Percentiles rank a stretch among this genome's conserved stretches.
phyloP scores from a whole-genome alignment of 2,888 invertebrate species.

The Tipula lateralis region DNA sequence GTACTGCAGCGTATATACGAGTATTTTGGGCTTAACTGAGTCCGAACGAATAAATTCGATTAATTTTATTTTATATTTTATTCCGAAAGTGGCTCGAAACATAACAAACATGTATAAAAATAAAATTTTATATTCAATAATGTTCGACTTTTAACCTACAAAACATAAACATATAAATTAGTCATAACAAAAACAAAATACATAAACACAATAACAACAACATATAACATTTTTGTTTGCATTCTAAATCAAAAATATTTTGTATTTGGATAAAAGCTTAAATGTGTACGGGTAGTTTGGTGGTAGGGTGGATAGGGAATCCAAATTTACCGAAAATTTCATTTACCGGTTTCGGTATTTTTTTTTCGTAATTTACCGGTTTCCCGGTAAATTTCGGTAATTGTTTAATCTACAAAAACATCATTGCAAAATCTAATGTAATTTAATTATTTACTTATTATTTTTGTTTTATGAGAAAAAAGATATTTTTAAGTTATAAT shows the following conservation, averaged over 20 bases:
- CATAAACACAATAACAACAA: neutral
- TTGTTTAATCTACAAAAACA: no score
- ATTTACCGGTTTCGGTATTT: no score
- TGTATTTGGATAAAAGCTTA: constrained; percentile 12
- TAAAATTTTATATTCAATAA: constrained; percentile 3
- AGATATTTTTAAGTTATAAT: no score
- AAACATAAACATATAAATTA: neutral
- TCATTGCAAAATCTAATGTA: no score
- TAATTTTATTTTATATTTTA: neutral
- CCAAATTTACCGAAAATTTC: no score
- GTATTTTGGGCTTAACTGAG: neutral
- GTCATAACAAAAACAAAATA: neutral
- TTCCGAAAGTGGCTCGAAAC: neutral
- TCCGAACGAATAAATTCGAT: neutral
- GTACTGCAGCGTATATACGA: neutral
- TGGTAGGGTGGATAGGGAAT: neutral
- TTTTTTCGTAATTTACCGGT: no score
- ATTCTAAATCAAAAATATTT: constrained; percentile 29
- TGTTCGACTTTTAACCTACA: constrained; percentile 4
- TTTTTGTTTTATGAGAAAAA: no score
- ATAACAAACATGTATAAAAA: neutral
- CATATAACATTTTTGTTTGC: constrained; percentile 28
- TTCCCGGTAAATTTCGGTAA: no score
- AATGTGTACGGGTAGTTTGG: neutral
- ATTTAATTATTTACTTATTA: no score